These are phyloP conservation scores for Drosophila varians DNA, from an alignment of 1,140 invertebrate genomes.

Conservation along the genomic window DNA sequence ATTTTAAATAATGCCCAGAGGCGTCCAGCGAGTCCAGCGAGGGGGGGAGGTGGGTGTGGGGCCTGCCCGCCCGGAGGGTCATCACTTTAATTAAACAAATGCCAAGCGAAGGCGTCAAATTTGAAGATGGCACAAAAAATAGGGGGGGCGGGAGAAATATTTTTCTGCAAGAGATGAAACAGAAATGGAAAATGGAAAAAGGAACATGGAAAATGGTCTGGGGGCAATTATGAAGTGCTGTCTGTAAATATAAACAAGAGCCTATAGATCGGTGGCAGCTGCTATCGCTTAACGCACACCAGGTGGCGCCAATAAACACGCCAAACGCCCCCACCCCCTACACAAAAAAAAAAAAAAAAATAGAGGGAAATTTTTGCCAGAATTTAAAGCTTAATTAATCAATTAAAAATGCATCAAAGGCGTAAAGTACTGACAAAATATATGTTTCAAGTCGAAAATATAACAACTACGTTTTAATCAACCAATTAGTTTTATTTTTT, in stretches of 20 bases:
- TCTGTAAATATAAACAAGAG: slow-evolving; percentile 20
- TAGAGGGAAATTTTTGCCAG: too few species aligned
- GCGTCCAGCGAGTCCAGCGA: too few species aligned
- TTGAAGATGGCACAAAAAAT: slow-evolving; percentile 27
- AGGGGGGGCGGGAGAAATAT: neutral
- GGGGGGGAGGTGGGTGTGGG: neutral
- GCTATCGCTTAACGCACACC: slow-evolving; percentile 24
- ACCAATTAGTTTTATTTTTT: neutral
- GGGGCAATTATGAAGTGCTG: slow-evolving; percentile 56
- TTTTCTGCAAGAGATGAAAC: neutral
- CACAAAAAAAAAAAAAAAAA: neutral
- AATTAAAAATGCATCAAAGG: too few species aligned
- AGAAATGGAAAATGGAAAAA: slow-evolving; percentile 6
- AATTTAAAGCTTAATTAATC: neutral
- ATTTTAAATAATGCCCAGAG: slow-evolving; percentile 80
- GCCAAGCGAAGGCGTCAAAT: slow-evolving; percentile 62
- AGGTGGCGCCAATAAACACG: slow-evolving; percentile 45
- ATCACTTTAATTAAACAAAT: slow-evolving; percentile 81
- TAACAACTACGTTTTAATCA: neutral
- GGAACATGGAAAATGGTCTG: slow-evolving; percentile 5
- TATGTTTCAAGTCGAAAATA: too few species aligned
- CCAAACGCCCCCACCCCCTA: neutral
- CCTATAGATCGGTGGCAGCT: slow-evolving; percentile 16
- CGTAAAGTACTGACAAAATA: too few species aligned
- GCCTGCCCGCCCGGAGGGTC: slow-evolving; percentile 5